Percentiles rank a stretch among this genome's conserved stretches.
Evolutionary conservation across 2,797 vertebrate genomes (phyloP).

Genomic region (Myotis myotis): DNA sequence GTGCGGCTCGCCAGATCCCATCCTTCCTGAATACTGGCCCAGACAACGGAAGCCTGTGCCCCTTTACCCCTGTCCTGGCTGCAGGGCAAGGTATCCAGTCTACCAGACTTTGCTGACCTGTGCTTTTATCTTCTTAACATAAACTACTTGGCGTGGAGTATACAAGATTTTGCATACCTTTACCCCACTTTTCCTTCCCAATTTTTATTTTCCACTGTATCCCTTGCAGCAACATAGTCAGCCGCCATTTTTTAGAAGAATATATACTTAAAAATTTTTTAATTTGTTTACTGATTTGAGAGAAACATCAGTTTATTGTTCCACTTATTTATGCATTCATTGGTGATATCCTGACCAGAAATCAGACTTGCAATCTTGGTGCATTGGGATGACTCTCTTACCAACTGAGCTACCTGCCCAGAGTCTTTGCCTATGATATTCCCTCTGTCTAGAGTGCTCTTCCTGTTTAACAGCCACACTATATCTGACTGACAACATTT

Average conservation of each 20-base stretch:
- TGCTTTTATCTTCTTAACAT: background rate
- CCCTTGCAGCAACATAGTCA: background rate
- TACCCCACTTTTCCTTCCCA: background rate
- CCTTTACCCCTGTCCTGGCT: background rate
- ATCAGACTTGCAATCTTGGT: background rate
- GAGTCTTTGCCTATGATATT: background rate
- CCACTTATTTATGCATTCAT: background rate
- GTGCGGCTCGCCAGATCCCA: background rate
- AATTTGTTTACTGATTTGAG: background rate
- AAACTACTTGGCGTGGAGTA: background rate
- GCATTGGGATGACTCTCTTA: background rate
- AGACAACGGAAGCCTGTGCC: background rate
- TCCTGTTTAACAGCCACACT: background rate
- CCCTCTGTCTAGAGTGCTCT: background rate
- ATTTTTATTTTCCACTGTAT: background rate
- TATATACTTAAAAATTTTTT: background rate
- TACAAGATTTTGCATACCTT: background rate
- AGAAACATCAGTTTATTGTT: background rate
- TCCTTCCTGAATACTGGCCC: background rate
- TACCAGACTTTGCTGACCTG: background rate
- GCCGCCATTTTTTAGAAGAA: background rate
- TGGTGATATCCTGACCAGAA: background rate
- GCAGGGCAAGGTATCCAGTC: background rate
- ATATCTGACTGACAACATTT: background rate
- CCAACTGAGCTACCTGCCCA: background rate